Conservation (phyloP, 2,113 vertebrate species). For the Hylia prasina region DNA sequence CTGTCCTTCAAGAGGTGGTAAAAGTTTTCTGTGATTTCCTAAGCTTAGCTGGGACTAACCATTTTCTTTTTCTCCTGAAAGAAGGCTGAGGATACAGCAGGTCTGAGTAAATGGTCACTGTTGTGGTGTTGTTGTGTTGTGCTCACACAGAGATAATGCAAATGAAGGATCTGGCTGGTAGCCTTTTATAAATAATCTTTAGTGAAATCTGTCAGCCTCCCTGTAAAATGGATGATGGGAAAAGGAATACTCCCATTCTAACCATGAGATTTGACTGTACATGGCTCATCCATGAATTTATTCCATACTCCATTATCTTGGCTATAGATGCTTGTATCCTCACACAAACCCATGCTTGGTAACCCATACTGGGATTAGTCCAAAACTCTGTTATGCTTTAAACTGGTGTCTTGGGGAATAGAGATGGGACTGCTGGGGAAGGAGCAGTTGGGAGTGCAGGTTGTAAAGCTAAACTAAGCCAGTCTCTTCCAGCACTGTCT, state of each 20-base stretch:
- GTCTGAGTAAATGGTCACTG: not conserved
- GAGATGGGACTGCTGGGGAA: not conserved
- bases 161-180: not conserved
- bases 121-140: rapidly evolving
- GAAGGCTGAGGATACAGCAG: not conserved
- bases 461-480: not conserved
- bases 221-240: not conserved
- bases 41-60: not conserved
- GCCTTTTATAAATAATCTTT: not conserved
- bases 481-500: not conserved
- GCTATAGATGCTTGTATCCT: not conserved
- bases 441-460: not conserved
- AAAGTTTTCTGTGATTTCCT: not conserved
- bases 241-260: not conserved
- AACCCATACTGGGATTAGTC: not conserved
- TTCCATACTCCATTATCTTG: not conserved
- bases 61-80: not conserved
- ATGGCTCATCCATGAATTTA: not conserved
- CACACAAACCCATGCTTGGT: not conserved
- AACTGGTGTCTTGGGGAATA: not conserved
- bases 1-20: not conserved
- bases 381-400: not conserved
- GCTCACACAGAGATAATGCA: not conserved
- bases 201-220: not conserved
- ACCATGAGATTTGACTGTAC: not conserved